phyloP scores from a whole-genome alignment of 1,140 invertebrate genomes.

The Drosophila biarmipes region DNA sequence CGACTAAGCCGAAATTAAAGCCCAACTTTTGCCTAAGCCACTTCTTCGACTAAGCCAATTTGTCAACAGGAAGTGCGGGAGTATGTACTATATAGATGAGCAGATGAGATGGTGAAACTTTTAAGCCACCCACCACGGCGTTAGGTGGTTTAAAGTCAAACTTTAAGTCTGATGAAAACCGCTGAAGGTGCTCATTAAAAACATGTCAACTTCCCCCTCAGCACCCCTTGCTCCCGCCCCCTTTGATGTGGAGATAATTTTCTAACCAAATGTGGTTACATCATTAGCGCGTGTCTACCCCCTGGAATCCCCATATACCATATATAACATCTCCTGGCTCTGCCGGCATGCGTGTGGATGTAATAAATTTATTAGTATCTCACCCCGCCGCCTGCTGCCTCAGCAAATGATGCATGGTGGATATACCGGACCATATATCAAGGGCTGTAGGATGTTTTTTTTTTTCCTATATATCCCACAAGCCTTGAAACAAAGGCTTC shows the following conservation, averaged over 20 bases:
- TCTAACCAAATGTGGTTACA: conserved; percentile 79
- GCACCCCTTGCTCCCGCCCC: not conserved
- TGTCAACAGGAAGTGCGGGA: conserved; percentile 51
- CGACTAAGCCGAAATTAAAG: conserved; percentile 55
- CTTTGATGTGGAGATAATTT: conserved; percentile 77
- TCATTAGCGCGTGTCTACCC: conserved; percentile 69
- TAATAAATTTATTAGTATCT: conserved; percentile 80
- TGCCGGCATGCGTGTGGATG: conserved; percentile 33
- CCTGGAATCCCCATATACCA: not conserved
- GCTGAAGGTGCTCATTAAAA: conserved; percentile 76
- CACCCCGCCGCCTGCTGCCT: conserved; percentile 5
- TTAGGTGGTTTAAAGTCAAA: conserved; percentile 48
- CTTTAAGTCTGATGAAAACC: conserved; percentile 50
- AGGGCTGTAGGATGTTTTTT: conserved; percentile 22
- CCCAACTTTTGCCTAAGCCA: conserved; percentile 46
- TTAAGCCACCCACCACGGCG: conserved; percentile 39
- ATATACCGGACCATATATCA: conserved; percentile 59
- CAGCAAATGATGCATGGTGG: conserved; percentile 75
- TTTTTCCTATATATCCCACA: conserved; percentile 12
- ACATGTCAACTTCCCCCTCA: conserved; percentile 19
- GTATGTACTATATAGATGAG: not conserved
- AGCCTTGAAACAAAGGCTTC: conserved; percentile 46
- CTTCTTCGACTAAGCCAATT: conserved; percentile 60
- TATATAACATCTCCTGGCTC: not conserved
- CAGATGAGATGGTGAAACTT: conserved; percentile 30